Conservation (phyloP, 2,113 vertebrate genomes). For the Merops nubicus region DNA sequence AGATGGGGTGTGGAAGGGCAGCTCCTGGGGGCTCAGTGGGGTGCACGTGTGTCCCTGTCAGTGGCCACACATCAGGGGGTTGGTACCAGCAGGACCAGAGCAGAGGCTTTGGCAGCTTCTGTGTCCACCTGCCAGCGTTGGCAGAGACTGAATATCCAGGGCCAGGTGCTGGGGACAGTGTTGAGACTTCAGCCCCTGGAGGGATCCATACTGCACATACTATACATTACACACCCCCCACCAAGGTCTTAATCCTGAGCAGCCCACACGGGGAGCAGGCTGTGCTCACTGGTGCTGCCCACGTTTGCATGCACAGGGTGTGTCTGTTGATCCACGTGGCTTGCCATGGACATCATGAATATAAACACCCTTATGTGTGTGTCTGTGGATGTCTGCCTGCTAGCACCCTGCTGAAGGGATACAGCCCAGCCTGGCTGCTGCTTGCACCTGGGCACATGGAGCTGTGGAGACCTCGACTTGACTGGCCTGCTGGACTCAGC, state of each 20-base stretch:
- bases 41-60: neutral
- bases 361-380: neutral
- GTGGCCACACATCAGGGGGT: neutral
- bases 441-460: neutral
- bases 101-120: neutral
- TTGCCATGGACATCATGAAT: neutral
- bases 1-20: neutral
- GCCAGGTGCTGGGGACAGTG: neutral
- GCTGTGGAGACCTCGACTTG: neutral
- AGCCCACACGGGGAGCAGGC: accelerated
- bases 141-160: neutral
- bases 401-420: neutral
- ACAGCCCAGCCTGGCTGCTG: neutral
- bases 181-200: too few species aligned
- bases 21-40: neutral
- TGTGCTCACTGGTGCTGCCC: neutral
- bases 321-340: neutral
- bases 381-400: neutral
- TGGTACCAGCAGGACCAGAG: neutral
- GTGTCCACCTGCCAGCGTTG: neutral
- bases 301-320: neutral
- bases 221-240: neutral
- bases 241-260: neutral
- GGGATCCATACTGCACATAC: too few species aligned
- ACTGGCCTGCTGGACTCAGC: neutral